These are phyloP conservation scores for Syrrhaptes paradoxus DNA, from an alignment of 2,113 vertebrate species.

Conservation along the genomic window DNA sequence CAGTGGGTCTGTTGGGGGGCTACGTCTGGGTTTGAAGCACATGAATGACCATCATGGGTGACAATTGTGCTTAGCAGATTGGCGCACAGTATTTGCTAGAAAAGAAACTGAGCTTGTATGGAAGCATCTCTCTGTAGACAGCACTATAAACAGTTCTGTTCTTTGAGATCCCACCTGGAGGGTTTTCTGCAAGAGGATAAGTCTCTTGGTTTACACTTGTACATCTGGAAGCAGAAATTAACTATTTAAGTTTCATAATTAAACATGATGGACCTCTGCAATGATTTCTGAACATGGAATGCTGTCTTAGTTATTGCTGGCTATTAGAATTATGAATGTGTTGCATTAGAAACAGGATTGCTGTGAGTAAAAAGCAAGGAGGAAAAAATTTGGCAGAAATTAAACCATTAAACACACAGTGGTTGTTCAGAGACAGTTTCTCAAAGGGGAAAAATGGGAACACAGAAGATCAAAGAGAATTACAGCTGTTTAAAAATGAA, in stretches of 20 bases:
- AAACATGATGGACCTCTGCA: neutral
- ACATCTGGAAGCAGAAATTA: neutral
- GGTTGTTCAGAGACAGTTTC: neutral
- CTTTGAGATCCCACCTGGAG: neutral
- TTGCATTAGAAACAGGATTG: neutral
- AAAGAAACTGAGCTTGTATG: neutral
- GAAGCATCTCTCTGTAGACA: neutral
- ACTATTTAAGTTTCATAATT: neutral
- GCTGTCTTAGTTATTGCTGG: neutral
- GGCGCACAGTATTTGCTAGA: neutral
- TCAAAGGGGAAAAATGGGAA: neutral
- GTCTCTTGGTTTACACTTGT: neutral
- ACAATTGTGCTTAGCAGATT: neutral
- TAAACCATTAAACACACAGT: neutral
- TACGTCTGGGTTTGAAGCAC: neutral
- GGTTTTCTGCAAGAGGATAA: neutral
- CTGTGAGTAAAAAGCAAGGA: neutral
- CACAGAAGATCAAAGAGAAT: neutral
- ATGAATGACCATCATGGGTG: neutral
- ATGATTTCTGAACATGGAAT: neutral
- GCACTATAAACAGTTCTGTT: neutral
- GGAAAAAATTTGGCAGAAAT: neutral
- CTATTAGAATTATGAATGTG: neutral
- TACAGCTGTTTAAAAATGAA: neutral
- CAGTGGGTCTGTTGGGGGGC: neutral